Base-by-base conservation (phyloP, 2,888 invertebrate genomes). In the Parnassius mnemosyne region DNA sequence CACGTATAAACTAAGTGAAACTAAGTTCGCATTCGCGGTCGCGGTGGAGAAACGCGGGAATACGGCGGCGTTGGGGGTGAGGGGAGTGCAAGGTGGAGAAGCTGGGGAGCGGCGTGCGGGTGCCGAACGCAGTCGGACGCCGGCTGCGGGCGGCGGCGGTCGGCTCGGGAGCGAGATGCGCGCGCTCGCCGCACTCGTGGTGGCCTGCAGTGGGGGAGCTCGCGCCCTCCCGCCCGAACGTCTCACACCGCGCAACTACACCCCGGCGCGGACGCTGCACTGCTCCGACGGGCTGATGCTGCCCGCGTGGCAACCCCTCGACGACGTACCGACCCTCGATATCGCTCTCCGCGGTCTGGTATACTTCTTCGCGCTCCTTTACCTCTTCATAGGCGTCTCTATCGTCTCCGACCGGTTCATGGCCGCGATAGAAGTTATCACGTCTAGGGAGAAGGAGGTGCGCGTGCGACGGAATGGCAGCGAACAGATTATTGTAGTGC, bases 341-440 rank as follows among this genome's bases (percentile, higher is more conserved):
- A 94, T 96, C 68, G 92, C 97, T 68, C 92, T 97, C 65, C 94
- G 99, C 43, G 99, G 99, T 52, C 77, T 95, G 67, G 95, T 97
- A 66, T 99, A 99, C 91, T 98, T 99, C 90, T 72, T 97, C 57
- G 90, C 94, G 54, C 94, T 99, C 85, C 92, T 96, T 75, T 99
- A 99, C 86, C 94, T 99, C 83, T 99, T 99, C 92, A 96, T 99
- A 80, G 99, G 99, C 62, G 99, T 99, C 53, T 99, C 99, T 72
- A 99, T 99, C 84, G 96, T 99, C 70, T 98, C 99, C 71, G 99
- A 99, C 85, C 95, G 99, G 65, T 99, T 99, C 92, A 99, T 99
- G 99, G 98, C 98, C 51, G 96, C 99, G 75, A 99, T 99, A 83
- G 99, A 99, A 93, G 98, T 98, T 71, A 99, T 99, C 84, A 99